Evolutionary conservation across 2,888 invertebrate species (phyloP).

Genomic region (Falcaria lacertinaria): DNA sequence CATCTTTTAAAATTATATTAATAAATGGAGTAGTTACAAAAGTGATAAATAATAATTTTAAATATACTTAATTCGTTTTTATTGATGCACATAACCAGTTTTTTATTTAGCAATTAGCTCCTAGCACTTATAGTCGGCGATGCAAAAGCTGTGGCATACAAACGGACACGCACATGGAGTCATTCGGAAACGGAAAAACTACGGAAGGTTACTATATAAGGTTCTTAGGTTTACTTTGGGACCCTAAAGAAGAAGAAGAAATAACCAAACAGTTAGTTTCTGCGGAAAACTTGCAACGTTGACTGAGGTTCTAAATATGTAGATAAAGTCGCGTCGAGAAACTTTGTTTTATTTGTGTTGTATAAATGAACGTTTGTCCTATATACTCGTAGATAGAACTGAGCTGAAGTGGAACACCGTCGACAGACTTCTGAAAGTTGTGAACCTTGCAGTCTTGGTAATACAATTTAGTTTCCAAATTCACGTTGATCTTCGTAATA

Average conservation of each 20-base stretch:
- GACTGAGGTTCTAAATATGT: conserved; percentile 24
- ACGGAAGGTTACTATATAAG: too few relatives aligned
- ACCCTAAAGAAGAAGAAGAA: conserved; percentile 19
- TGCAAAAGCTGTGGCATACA: too few relatives aligned
- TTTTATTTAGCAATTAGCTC: too few relatives aligned
- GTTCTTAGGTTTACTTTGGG: too few relatives aligned
- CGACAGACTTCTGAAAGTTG: conserved; percentile 24
- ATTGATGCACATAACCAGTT: too few relatives aligned
- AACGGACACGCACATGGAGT: too few relatives aligned
- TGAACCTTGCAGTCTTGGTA: conserved; percentile 9
- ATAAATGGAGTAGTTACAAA: conserved; percentile 7
- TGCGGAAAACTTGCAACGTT: conserved; percentile 27
- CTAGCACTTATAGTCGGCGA: too few relatives aligned
- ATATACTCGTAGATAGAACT: conserved; percentile 10
- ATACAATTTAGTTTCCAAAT: background rate
- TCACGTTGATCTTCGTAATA: background rate
- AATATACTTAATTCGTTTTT: too few relatives aligned
- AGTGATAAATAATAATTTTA: too few relatives aligned
- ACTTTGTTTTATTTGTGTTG: conserved; percentile 47
- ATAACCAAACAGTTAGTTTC: conserved; percentile 21
- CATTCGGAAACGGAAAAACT: too few relatives aligned
- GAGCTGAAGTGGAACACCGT: conserved; percentile 22
- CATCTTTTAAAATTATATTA: background rate
- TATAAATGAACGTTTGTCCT: conserved; percentile 34
- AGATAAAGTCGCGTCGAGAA: conserved; percentile 35